Percentiles rank a stretch among this genome's conserved stretches.
Evolutionary conservation across 2,888 invertebrate species (phyloP).

Genomic region (Gasteruption jaculator): DNA sequence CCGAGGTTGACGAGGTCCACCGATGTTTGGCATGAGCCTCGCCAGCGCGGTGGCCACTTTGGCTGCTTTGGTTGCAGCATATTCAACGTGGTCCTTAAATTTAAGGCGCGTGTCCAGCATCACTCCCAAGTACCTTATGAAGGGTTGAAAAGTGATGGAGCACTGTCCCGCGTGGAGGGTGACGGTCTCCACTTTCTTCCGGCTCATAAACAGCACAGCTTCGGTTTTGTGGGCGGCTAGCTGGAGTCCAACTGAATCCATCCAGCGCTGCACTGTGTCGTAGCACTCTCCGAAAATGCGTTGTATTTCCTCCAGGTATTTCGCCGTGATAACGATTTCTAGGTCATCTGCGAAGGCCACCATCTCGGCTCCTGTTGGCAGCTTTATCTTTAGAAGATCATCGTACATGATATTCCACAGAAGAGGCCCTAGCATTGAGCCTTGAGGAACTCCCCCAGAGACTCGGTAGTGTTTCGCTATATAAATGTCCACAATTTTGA

Average conservation of each 20-base stretch:
- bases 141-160: slow-evolving; percentile 15
- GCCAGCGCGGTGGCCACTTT: slow-evolving; percentile 10
- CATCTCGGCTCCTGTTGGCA: no score
- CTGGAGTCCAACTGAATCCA: slow-evolving; percentile 4
- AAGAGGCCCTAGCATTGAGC: no score
- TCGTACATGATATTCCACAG: no score
- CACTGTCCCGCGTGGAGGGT: no score
- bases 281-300: no score
- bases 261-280: no score
- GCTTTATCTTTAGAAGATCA: slow-evolving; percentile 2
- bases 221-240: slow-evolving; percentile 19
- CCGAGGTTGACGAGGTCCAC: slow-evolving; percentile 18
- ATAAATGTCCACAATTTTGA: no score
- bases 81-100: slow-evolving; percentile 17
- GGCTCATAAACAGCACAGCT: slow-evolving; percentile 20
- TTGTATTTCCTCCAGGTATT: slow-evolving; percentile 10
- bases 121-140: slow-evolving; percentile 22
- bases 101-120: slow-evolving; percentile 20
- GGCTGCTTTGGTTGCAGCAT: slow-evolving; percentile 11
- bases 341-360: slow-evolving; percentile 18
- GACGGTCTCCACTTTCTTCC: slow-evolving; percentile 13
- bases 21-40: slow-evolving; percentile 22
- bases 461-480: slow-evolving; percentile 9
- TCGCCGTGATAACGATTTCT: slow-evolving; percentile 13
- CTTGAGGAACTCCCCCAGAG: slow-evolving; percentile 18